Conservation (phyloP, 2,113 vertebrate genomes). For the Cheirogaleus medius region DNA sequence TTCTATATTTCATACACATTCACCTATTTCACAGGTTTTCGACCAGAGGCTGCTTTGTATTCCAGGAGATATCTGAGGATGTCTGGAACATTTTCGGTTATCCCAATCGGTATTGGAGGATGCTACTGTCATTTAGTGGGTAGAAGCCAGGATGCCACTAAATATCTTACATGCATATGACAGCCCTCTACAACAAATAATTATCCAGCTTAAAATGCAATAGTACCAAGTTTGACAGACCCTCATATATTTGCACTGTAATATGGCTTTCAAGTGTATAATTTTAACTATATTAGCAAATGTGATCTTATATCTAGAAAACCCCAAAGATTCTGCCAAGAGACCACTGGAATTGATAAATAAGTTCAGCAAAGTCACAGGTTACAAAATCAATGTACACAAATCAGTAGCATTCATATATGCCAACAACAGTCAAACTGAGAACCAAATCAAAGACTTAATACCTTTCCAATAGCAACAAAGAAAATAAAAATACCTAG, state of each 20-base stretch:
- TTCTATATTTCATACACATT: neutral
- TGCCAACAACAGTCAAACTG: no score
- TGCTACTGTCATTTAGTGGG: neutral
- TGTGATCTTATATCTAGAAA: no score
- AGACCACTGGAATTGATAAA: no score
- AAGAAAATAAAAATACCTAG: no score
- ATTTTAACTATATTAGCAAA: neutral
- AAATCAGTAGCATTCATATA: no score
- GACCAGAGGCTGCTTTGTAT: neutral
- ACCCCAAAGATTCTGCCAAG: no score
- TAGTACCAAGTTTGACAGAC: neutral
- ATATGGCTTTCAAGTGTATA: neutral
- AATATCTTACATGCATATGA: neutral
- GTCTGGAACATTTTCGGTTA: neutral
- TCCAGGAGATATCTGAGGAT: neutral
- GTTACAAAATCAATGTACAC: no score
- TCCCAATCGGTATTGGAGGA: rapidly evolving
- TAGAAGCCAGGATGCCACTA: neutral
- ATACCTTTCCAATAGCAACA: no score
- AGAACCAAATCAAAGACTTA: no score
- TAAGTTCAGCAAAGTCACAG: no score
- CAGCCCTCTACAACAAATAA: neutral
- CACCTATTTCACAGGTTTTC: neutral
- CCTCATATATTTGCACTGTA: neutral
- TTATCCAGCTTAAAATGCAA: rapidly evolving